Percentiles rank a stretch among this genome's conserved stretches.
Conservation (phyloP, 2,113 vertebrate species). For the Channa maculata region DNA sequence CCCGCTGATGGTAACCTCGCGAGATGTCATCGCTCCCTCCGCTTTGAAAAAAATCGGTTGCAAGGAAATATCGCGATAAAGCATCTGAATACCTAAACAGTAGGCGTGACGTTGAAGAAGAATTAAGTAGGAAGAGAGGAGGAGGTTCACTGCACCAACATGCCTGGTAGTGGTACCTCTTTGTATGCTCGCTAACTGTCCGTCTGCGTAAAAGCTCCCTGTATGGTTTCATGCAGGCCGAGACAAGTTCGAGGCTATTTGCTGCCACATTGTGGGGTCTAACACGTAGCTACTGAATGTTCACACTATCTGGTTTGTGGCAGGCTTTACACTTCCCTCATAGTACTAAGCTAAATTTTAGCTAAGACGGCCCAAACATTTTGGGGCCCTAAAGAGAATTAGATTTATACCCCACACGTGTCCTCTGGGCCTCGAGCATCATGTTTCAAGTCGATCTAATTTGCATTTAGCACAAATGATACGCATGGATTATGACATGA, state of each 20-base stretch:
- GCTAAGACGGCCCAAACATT: neutral
- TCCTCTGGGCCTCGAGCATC: neutral
- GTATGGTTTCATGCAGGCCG: too few species aligned
- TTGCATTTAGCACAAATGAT: too few species aligned
- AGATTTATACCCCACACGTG: conserved; percentile 8
- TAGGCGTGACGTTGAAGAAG: conserved; percentile 39
- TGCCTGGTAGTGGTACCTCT: neutral
- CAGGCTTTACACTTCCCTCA: neutral
- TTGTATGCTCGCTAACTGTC: neutral
- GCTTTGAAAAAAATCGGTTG: neutral
- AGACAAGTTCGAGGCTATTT: too few species aligned
- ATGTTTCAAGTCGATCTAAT: too few species aligned
- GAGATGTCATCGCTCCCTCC: conserved; percentile 63
- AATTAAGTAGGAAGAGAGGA: neutral
- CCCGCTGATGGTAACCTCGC: conserved; percentile 62
- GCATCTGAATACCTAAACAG: conserved; percentile 35
- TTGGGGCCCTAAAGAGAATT: neutral
- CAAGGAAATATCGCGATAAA: conserved; percentile 61
- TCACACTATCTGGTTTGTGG: neutral
- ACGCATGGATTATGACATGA: too few species aligned
- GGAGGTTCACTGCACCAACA: conserved; percentile 31
- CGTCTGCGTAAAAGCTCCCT: too few species aligned
- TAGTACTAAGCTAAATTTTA: neutral
- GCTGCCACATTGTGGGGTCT: too few species aligned
- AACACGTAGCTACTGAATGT: neutral